phyloP scores from a whole-genome alignment of 2,888 invertebrate species.

The Erebia aethiops region DNA sequence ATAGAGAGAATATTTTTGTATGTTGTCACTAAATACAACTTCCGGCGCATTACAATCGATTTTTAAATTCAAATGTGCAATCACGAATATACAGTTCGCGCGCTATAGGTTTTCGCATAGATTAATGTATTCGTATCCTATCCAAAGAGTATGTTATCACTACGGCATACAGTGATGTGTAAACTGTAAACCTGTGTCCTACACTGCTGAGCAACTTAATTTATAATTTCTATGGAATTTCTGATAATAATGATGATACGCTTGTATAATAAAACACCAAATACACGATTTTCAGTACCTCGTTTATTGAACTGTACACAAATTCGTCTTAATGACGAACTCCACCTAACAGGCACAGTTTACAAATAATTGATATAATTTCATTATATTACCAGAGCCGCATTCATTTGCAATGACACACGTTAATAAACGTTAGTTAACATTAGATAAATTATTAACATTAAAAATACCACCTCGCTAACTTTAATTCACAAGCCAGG shows the following conservation, averaged over 20 bases:
- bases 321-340: conserved; percentile 72
- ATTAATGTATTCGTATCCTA: background rate
- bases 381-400: conserved; percentile 62
- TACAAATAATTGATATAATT: conserved; percentile 48
- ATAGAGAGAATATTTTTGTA: no score
- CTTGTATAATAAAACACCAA: conserved; percentile 42
- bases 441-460: conserved; percentile 43
- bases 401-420: conserved; percentile 47
- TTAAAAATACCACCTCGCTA: conserved; percentile 47
- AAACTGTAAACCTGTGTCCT: no score
- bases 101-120: no score
- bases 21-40: background rate
- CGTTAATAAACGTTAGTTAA: conserved; percentile 37
- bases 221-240: background rate
- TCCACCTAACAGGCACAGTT: conserved; percentile 68
- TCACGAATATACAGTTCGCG: no score
- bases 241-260: no score
- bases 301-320: conserved; percentile 82
- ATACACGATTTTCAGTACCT: conserved; percentile 67
- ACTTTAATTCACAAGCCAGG: conserved; percentile 41
- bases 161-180: no score
- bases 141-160: no score
- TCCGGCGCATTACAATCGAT: background rate
- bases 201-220: background rate
- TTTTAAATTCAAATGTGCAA: background rate